Percentiles rank a stretch among this genome's conserved stretches.
Conservation (phyloP, 2,797 vertebrate species). For the Graptemys geographica region DNA sequence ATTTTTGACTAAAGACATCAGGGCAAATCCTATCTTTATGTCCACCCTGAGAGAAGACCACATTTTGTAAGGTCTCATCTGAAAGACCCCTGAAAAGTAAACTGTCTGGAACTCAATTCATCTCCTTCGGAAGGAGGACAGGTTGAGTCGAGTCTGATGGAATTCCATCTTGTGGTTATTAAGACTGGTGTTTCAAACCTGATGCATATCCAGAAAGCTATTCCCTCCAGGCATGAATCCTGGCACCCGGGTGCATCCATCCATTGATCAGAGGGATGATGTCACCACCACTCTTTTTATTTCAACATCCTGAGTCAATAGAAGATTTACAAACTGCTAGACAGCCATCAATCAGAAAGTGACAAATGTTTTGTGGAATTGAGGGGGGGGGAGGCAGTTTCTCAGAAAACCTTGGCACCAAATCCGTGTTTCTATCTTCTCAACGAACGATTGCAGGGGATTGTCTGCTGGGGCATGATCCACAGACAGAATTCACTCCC, state of each 20-base stretch:
- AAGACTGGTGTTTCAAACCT: background rate
- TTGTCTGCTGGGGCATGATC: background rate
- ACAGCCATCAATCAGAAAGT: background rate
- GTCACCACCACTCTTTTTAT: background rate
- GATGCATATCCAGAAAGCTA: conserved; percentile 1
- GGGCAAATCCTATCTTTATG: background rate
- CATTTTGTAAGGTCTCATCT: background rate
- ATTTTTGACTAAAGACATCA: background rate
- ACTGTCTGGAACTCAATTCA: background rate
- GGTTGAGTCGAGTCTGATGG: background rate
- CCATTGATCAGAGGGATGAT: background rate
- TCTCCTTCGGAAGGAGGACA: background rate
- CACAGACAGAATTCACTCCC: background rate
- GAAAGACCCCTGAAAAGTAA: background rate
- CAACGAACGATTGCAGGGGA: background rate
- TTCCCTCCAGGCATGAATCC: background rate
- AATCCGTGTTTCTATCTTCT: background rate
- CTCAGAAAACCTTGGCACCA: background rate
- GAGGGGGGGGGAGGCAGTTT: background rate
- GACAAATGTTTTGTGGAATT: background rate
- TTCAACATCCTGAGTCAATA: background rate
- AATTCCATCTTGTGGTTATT: conserved; percentile 2
- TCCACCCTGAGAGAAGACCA: background rate
- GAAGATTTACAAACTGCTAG: background rate
- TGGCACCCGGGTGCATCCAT: background rate